These are phyloP conservation scores for Patagioenas fasciata DNA, from an alignment of 2,113 vertebrate genomes.

Conservation along the genomic window DNA sequence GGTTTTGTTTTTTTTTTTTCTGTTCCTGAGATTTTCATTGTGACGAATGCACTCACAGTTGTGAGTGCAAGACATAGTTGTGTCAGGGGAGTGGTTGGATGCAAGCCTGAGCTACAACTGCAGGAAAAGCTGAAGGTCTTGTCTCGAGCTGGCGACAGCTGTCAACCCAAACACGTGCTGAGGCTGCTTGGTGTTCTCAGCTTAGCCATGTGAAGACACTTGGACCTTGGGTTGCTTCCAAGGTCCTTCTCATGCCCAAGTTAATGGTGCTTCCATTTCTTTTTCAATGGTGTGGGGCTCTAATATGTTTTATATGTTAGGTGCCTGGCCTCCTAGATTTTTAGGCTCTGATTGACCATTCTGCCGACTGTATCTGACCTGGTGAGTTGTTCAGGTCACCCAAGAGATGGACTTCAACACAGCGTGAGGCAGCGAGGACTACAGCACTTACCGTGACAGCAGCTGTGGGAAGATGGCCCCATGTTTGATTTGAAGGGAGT, in stretches of 20 bases:
- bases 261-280: not conserved
- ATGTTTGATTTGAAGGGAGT: not conserved
- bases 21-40: accelerated
- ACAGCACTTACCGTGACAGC: accelerated
- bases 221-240: not conserved
- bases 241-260: not conserved
- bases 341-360: not conserved
- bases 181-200: not conserved
- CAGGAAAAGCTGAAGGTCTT: not conserved
- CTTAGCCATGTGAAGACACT: not conserved
- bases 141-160: accelerated
- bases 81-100: not conserved
- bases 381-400: not conserved
- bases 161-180: not conserved
- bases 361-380: accelerated
- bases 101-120: not conserved
- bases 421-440: not conserved
- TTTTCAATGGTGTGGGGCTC: not conserved
- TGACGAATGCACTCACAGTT: accelerated
- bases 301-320: not conserved
- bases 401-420: not conserved
- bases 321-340: not conserved
- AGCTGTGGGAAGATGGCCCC: not conserved
- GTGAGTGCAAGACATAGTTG: not conserved
- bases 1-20: not conserved